phyloP scores from a whole-genome alignment of 2,113 vertebrate species.

The Neogobius melanostomus region DNA sequence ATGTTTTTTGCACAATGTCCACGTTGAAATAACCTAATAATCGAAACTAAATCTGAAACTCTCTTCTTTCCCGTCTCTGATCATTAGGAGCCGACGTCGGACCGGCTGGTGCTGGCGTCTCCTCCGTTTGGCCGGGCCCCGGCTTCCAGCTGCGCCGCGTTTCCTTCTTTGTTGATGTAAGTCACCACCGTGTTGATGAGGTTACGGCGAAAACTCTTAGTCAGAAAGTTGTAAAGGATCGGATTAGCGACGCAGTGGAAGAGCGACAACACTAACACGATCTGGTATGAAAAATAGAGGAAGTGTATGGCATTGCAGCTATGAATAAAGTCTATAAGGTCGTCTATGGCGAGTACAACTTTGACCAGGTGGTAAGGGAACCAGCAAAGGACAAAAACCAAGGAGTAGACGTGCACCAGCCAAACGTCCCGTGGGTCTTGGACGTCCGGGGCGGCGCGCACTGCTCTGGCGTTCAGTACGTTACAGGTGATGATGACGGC shows the following conservation, averaged over 20 bases:
- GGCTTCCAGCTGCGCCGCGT: neutral
- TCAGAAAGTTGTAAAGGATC: constrained; percentile 94
- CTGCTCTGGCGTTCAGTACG: constrained; percentile 75
- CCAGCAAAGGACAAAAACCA: constrained; percentile 86
- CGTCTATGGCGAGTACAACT: constrained; percentile 77
- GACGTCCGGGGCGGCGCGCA: constrained; percentile 60
- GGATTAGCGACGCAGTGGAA: constrained; percentile 92
- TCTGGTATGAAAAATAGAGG: constrained; percentile 85
- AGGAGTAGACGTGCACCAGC: constrained; percentile 85
- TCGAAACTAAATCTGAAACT: too few relatives aligned
- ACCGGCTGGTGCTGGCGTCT: constrained; percentile 85
- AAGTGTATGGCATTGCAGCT: constrained; percentile 78
- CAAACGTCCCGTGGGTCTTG: constrained; percentile 77
- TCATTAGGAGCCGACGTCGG: constrained; percentile 78
- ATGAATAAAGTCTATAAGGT: constrained; percentile 60
- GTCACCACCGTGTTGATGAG: constrained; percentile 80
- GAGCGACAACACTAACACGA: constrained; percentile 84
- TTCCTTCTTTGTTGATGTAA: constrained; percentile 74
- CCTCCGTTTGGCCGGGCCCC: constrained; percentile 20
- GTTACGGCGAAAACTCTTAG: constrained; percentile 83
- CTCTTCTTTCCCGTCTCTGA: too few relatives aligned
- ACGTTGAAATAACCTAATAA: too few relatives aligned
- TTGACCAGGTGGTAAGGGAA: constrained; percentile 84
- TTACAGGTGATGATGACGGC: constrained; percentile 84
- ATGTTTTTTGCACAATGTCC: too few relatives aligned